Conservation (phyloP, 2,888 invertebrate species). For the Nomada goodeniana region DNA sequence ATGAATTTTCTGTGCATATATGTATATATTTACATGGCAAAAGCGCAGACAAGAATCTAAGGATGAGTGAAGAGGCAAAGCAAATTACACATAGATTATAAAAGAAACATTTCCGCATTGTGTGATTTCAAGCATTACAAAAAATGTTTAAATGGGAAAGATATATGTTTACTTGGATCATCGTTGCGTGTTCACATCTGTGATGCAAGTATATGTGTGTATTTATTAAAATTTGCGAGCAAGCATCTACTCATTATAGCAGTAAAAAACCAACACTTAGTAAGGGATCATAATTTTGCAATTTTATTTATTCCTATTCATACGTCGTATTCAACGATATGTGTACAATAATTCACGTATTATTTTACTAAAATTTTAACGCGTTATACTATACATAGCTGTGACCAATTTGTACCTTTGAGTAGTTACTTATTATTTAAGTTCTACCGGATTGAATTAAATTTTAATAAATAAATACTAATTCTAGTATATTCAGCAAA, state of each 20-base stretch:
- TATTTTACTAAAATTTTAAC: constrained; percentile 24
- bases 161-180: constrained; percentile 55
- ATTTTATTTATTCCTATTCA: constrained; percentile 49
- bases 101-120: constrained; percentile 18
- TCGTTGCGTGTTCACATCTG: constrained; percentile 53
- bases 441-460: neutral
- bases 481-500: constrained; percentile 12
- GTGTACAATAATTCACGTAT: constrained; percentile 2
- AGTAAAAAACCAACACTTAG: constrained; percentile 46
- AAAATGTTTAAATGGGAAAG: constrained; percentile 14
- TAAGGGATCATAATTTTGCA: constrained; percentile 67
- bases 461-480: constrained; percentile 19
- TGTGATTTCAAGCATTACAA: constrained; percentile 45
- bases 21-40: constrained; percentile 24
- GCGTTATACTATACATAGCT: constrained; percentile 9
- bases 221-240: constrained; percentile 43
- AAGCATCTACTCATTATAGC: constrained; percentile 28
- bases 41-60: constrained; percentile 24
- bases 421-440: neutral
- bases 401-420: constrained; percentile 7
- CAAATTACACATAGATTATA: constrained; percentile 17
- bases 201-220: constrained; percentile 47
- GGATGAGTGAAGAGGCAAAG: neutral
- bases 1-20: constrained; percentile 45
- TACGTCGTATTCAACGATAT: constrained; percentile 4